Percentiles rank a stretch among this genome's conserved stretches.
Conservation (phyloP, 23 tunicate genomes). For the Pegea sp. region DNA sequence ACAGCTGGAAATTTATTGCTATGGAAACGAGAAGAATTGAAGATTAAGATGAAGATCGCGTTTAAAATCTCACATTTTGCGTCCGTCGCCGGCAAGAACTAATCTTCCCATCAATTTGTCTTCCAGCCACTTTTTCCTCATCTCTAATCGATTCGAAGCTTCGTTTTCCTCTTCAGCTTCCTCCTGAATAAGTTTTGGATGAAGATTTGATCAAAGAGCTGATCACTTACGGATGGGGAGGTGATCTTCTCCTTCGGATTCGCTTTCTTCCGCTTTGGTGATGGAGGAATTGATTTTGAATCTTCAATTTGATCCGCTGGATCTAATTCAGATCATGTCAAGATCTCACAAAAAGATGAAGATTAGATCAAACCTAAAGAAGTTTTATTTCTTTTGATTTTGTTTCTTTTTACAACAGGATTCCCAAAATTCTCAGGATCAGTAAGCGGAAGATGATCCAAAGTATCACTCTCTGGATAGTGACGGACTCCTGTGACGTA, state of each 20-base stretch:
- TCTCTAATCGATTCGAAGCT: too few relatives aligned
- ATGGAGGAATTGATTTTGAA: too few relatives aligned
- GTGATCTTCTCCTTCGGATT: conserved; percentile 3
- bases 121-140: conserved; percentile 38
- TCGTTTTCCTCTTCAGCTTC: conserved; percentile 19
- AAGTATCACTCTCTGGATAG: conserved; percentile 63
- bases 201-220: too few relatives aligned
- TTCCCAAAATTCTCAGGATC: conserved; percentile 95
- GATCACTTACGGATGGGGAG: too few relatives aligned
- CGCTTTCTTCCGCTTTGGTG: too few relatives aligned
- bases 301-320: too few relatives aligned
- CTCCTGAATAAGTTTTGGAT: too few relatives aligned
- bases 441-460: conserved; percentile 75
- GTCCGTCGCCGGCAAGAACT: conserved; percentile 29
- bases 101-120: conserved; percentile 69
- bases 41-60: neutral
- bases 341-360: too few relatives aligned
- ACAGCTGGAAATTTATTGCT: conserved; percentile 82
- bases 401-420: conserved; percentile 65
- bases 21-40: too few relatives aligned
- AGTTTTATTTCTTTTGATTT: too few relatives aligned
- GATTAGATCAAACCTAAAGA: too few relatives aligned
- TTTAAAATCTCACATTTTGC: neutral
- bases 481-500: conserved; percentile 58
- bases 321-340: too few relatives aligned